Evolutionary conservation across 2,888 invertebrate species (phyloP).

Genomic region (Heliconius aoede): DNA sequence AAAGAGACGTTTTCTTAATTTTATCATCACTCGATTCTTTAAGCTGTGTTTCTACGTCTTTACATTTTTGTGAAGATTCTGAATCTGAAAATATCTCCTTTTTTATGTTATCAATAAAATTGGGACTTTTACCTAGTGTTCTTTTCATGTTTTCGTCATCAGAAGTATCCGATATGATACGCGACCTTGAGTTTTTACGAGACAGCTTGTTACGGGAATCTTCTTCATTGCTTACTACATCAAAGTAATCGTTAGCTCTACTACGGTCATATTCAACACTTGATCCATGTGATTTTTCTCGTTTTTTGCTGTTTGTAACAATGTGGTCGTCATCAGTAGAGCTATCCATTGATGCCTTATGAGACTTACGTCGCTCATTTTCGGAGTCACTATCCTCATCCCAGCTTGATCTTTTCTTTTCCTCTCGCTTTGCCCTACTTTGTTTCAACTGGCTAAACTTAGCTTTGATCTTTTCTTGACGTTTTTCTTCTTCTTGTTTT

Average conservation of each 20-base stretch:
- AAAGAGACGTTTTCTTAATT: slow-evolving; percentile 69
- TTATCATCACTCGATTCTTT: slow-evolving; percentile 63
- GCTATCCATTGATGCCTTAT: slow-evolving; percentile 77
- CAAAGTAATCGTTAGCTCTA: slow-evolving; percentile 79
- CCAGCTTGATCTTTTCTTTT: slow-evolving; percentile 95
- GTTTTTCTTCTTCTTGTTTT: slow-evolving; percentile 94
- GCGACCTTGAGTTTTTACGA: slow-evolving; percentile 87
- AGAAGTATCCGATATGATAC: slow-evolving; percentile 91
- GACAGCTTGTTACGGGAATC: slow-evolving; percentile 83
- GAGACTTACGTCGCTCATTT: slow-evolving; percentile 71
- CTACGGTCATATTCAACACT: slow-evolving; percentile 68
- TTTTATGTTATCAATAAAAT: slow-evolving; percentile 75
- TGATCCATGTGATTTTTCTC: slow-evolving; percentile 73
- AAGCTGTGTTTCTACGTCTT: slow-evolving; percentile 53
- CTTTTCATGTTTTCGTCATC: slow-evolving; percentile 86
- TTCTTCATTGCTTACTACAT: slow-evolving; percentile 78
- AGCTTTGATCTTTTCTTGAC: slow-evolving; percentile 93
- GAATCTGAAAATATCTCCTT: slow-evolving; percentile 83
- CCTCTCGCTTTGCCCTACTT: slow-evolving; percentile 92
- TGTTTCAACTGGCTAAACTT: slow-evolving; percentile 95
- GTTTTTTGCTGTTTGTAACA: slow-evolving; percentile 71
- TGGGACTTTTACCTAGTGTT: slow-evolving; percentile 72
- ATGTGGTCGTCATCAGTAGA: slow-evolving; percentile 82
- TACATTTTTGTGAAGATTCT: slow-evolving; percentile 60
- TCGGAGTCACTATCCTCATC: slow-evolving; percentile 93